phyloP scores from a whole-genome alignment of 2,888 invertebrate genomes.

The Baronia brevicornis region DNA sequence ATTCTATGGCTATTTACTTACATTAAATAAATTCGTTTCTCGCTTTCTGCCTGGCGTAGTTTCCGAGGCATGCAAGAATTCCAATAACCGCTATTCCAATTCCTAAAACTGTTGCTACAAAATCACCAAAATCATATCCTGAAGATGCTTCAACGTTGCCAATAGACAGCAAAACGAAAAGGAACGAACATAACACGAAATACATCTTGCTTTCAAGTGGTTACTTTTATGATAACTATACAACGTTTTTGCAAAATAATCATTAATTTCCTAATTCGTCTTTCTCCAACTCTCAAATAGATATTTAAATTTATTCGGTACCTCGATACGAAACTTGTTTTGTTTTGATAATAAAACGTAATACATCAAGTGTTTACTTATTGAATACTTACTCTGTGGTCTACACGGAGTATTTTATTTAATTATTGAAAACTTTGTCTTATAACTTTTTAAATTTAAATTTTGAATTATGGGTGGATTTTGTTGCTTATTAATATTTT shows the following conservation, averaged over 20 bases:
- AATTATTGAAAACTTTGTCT: too few species aligned
- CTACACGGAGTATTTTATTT: too few species aligned
- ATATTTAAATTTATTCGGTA: too few species aligned
- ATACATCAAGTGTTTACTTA: too few species aligned
- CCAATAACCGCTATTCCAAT: conserved; percentile 75
- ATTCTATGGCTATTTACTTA: conserved; percentile 23
- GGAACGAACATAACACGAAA: conserved; percentile 45
- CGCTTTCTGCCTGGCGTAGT: conserved; percentile 79
- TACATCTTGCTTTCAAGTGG: conserved; percentile 38
- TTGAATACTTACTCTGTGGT: too few species aligned
- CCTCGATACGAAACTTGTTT: too few species aligned
- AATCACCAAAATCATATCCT: conserved; percentile 80
- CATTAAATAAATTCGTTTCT: conserved; percentile 66
- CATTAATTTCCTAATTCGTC: not conserved
- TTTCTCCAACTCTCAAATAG: too few species aligned
- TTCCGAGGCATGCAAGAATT: conserved; percentile 80
- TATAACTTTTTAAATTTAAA: too few species aligned
- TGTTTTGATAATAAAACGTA: too few species aligned
- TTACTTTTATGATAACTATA: not conserved
- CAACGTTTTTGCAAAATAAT: not conserved
- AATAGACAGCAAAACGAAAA: conserved; percentile 50
- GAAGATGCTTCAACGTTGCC: conserved; percentile 66
- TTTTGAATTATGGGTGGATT: too few species aligned
- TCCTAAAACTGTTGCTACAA: conserved; percentile 78
- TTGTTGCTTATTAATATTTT: too few species aligned